phyloP scores from a whole-genome alignment of 2,113 vertebrate genomes.

The Callipepla californica region DNA sequence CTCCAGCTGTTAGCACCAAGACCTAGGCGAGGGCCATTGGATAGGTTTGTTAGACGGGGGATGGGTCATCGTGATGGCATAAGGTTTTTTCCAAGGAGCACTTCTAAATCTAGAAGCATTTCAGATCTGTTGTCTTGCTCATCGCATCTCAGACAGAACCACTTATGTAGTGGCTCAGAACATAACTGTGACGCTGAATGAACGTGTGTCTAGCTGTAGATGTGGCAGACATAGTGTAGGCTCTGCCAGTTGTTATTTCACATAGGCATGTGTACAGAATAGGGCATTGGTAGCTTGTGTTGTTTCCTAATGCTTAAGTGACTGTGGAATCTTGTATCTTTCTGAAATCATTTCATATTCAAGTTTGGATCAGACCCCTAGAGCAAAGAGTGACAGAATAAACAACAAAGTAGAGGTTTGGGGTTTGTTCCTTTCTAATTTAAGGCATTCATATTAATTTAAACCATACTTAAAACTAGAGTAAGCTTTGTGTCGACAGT shows the following conservation, averaged over 20 bases:
- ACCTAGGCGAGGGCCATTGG: background rate
- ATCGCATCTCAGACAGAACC: background rate
- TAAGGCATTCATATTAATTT: background rate
- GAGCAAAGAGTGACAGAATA: background rate
- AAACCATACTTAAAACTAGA: background rate
- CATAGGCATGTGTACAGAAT: background rate
- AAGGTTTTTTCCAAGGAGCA: background rate
- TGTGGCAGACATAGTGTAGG: background rate
- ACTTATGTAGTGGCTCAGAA: background rate
- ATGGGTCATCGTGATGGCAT: background rate
- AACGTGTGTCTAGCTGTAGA: background rate
- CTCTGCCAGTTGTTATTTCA: background rate
- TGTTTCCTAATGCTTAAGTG: background rate
- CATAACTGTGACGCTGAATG: accelerated
- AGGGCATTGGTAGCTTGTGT: background rate
- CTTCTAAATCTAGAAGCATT: background rate
- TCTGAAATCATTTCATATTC: background rate
- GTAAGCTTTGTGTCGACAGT: background rate
- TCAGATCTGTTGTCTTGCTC: background rate
- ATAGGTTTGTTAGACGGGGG: background rate
- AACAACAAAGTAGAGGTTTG: background rate
- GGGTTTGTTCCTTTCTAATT: background rate
- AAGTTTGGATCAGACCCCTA: background rate
- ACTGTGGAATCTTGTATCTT: background rate
- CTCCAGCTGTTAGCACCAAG: background rate